These are phyloP conservation scores for Seriola rivoliana DNA, from an alignment of 2,113 vertebrate species.

Conservation along the genomic window DNA sequence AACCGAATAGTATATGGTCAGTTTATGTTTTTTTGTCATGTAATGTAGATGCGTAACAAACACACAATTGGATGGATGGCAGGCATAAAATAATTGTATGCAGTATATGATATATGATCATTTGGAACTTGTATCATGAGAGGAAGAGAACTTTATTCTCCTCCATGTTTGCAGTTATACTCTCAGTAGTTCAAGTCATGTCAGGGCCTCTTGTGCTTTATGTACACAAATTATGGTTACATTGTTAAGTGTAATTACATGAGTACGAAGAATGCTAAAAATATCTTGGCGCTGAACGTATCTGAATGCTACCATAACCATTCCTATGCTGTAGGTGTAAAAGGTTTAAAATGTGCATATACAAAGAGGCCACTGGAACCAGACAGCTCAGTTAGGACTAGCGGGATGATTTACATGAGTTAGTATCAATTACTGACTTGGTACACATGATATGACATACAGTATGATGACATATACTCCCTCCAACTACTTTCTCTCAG, in stretches of 20 bases:
- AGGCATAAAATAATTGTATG: neutral
- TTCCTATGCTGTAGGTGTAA: too few relatives aligned
- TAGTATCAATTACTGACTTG: neutral
- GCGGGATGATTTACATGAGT: neutral
- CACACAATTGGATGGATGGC: constrained; percentile 3
- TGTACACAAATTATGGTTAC: too few relatives aligned
- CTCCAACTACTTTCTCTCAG: neutral
- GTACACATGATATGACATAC: neutral
- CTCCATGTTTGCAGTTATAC: neutral
- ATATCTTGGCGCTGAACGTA: too few relatives aligned
- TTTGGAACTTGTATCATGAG: neutral
- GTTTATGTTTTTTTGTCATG: constrained; percentile 17
- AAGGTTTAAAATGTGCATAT: neutral
- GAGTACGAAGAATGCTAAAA: too few relatives aligned
- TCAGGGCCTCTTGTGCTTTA: neutral
- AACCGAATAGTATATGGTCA: constrained; percentile 10
- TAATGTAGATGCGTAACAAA: neutral
- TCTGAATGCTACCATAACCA: too few relatives aligned
- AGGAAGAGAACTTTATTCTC: too few relatives aligned
- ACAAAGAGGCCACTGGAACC: neutral
- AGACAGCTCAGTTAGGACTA: neutral
- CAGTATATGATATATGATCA: too few relatives aligned
- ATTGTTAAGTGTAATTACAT: neutral
- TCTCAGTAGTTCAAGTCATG: neutral
- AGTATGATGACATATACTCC: neutral